Evolutionary conservation across 1,140 invertebrate species (phyloP).

Genomic region (Araneus ventricosus): DNA sequence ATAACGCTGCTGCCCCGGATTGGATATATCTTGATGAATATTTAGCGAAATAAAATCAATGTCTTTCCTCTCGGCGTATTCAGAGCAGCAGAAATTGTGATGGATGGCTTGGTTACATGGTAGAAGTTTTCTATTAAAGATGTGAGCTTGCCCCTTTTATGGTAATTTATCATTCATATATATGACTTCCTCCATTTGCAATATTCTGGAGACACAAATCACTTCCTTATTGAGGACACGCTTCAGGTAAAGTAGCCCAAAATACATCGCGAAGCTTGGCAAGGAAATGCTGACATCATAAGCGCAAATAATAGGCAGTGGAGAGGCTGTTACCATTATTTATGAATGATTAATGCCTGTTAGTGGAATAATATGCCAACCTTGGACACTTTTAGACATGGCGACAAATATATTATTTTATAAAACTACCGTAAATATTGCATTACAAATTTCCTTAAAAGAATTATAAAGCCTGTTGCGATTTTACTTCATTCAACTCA

Average conservation of each 20-base stretch:
- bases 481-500: no score
- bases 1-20: background rate
- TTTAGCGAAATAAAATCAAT: constrained; percentile 16
- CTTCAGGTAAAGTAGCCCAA: background rate
- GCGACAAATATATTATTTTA: no score
- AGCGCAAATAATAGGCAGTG: background rate
- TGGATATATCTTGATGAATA: background rate
- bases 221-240: background rate
- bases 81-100: constrained; percentile 18
- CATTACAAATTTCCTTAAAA: no score
- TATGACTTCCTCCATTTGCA: background rate
- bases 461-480: no score
- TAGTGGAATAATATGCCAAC: no score
- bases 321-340: background rate
- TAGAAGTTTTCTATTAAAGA: background rate
- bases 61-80: background rate
- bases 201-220: background rate
- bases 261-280: background rate
- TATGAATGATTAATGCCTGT: background rate
- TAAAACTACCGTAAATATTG: no score
- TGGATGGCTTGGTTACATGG: constrained; percentile 16
- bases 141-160: background rate
- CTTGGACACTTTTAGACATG: no score
- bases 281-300: background rate
- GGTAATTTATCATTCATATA: background rate